These are phyloP conservation scores for Borostomias antarcticus DNA, from an alignment of 2,797 vertebrate genomes.

Conservation along the genomic window DNA sequence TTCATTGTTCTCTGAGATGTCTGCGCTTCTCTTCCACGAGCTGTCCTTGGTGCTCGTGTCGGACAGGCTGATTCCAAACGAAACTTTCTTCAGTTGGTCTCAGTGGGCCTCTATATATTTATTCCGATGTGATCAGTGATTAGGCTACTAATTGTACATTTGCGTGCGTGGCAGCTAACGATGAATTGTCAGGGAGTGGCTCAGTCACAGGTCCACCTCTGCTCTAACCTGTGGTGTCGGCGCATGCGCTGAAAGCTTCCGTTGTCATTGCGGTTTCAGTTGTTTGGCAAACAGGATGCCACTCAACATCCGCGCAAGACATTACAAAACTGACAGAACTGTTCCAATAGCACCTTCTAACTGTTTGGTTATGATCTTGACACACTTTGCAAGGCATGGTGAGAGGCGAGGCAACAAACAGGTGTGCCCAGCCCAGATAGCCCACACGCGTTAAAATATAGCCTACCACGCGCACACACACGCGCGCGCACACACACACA, in stretches of 20 bases:
- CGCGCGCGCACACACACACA: conserved; percentile 14
- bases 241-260: conserved; percentile 52
- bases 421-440: not conserved
- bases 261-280: not conserved
- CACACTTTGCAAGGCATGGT: conserved; percentile 1
- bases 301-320: not conserved
- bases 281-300: conserved; percentile 48
- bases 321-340: not conserved
- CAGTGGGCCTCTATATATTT: no score
- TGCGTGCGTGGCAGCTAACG: no score
- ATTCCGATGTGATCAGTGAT: no score
- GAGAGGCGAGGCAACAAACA: not conserved
- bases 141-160: no score
- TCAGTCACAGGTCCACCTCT: not conserved
- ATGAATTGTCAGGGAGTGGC: no score
- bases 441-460: not conserved
- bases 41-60: no score
- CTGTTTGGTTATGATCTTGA: not conserved
- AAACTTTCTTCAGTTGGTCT: no score
- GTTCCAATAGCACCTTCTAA: not conserved
- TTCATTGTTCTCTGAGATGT: no score
- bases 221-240: conserved; percentile 20
- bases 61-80: no score
- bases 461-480: not conserved
- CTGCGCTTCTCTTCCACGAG: no score